phyloP scores from a whole-genome alignment of 2,888 invertebrate species.

The Cyaniris semiargus region DNA sequence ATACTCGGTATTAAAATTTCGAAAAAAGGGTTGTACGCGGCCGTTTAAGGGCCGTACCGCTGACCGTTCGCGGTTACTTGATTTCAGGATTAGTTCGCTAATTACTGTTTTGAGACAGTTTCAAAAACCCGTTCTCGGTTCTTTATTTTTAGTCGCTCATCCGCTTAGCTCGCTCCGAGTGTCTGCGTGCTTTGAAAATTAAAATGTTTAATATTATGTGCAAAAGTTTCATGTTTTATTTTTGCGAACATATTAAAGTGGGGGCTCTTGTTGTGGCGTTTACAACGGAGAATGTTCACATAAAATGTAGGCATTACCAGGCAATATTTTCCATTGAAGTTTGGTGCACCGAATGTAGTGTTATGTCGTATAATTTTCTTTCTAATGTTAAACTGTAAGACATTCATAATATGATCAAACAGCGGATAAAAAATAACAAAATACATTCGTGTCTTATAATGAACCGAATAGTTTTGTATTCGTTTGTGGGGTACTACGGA shows the following conservation, averaged over 20 bases:
- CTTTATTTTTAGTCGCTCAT: constrained; percentile 42
- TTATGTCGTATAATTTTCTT: not conserved
- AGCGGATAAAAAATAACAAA: not conserved
- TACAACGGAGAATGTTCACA: constrained; percentile 14
- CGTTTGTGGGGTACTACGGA: not conserved
- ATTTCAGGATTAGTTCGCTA: constrained; percentile 68
- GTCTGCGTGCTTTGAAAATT: constrained; percentile 31
- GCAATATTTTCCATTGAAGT: not conserved
- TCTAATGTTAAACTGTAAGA: not conserved
- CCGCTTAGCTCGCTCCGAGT: constrained; percentile 32
- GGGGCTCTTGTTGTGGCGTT: constrained; percentile 22
- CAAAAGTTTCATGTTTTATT: not conserved
- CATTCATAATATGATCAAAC: not conserved
- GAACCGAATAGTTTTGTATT: constrained; percentile 3
- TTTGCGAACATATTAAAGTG: constrained; percentile 18
- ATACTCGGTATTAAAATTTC: constrained; percentile 71
- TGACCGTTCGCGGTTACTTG: constrained; percentile 75
- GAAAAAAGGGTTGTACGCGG: constrained; percentile 66
- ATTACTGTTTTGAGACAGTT: constrained; percentile 72
- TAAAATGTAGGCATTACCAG: not conserved
- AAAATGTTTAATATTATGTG: constrained; percentile 18
- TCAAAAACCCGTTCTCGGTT: constrained; percentile 50
- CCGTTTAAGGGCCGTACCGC: constrained; percentile 65
- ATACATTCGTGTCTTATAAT: not conserved
- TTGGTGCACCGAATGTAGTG: not conserved